Percentiles rank a stretch among this genome's conserved stretches.
Conservation (phyloP, 1,140 invertebrate species). For the Rhagoletis zephyria region DNA sequence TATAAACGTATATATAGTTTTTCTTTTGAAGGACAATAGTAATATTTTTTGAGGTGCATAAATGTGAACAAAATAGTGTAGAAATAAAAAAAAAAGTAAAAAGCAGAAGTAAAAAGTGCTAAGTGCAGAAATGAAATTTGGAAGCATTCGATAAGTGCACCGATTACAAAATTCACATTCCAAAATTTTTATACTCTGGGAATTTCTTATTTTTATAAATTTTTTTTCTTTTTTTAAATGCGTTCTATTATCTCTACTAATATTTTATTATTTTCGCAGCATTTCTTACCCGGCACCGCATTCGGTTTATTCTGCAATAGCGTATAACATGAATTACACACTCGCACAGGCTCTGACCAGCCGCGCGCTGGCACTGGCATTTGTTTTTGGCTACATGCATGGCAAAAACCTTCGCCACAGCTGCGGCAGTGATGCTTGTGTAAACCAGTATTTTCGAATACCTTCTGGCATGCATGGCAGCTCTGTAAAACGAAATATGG, state of each 20-base stretch:
- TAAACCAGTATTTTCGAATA: constrained; percentile 75
- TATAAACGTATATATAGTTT: constrained; percentile 11
- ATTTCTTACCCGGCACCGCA: constrained; percentile 64
- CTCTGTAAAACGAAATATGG: constrained; percentile 64
- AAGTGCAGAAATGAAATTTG: not conserved
- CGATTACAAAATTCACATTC: no score
- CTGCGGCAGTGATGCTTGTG: constrained; percentile 86
- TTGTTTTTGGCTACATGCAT: constrained; percentile 77
- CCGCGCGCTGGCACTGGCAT: constrained; percentile 79
- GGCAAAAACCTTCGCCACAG: constrained; percentile 84
- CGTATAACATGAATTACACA: constrained; percentile 80
- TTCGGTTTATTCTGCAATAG: constrained; percentile 65
- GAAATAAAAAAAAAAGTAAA: not conserved
- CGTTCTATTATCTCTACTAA: no score
- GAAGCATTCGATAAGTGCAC: no score
- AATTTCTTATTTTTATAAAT: no score
- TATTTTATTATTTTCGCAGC: no score
- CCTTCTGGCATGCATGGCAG: constrained; percentile 79
- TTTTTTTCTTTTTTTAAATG: no score
- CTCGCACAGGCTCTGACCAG: constrained; percentile 80
- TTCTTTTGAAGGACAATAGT: not conserved
- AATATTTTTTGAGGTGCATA: not conserved
- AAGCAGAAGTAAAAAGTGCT: not conserved
- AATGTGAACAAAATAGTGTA: not conserved
- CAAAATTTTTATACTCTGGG: no score